phyloP scores from a whole-genome alignment of 2,888 invertebrate genomes.

The Ophraella communa region DNA sequence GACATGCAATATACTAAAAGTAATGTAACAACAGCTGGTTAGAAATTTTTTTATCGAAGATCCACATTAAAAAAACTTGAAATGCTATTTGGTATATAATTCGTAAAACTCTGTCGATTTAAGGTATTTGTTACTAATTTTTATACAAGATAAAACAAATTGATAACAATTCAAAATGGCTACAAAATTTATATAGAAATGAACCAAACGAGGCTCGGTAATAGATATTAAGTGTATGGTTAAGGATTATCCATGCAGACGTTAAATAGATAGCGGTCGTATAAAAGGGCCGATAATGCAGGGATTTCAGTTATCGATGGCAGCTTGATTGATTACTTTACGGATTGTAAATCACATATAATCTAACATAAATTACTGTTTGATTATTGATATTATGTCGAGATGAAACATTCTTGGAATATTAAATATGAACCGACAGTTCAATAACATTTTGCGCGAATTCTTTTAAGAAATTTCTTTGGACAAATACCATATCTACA shows the following conservation, averaged over 20 bases:
- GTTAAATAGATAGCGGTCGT: slow-evolving; percentile 56
- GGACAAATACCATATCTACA: no score
- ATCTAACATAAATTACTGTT: slow-evolving; percentile 57
- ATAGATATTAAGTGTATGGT: slow-evolving; percentile 43
- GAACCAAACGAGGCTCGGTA: slow-evolving; percentile 18
- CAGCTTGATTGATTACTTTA: slow-evolving; percentile 60
- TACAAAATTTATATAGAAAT: slow-evolving; percentile 16
- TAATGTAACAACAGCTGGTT: slow-evolving; percentile 22
- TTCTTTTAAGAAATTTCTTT: no score
- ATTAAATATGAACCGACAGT: slow-evolving; percentile 11
- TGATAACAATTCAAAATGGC: slow-evolving; percentile 7
- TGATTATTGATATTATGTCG: slow-evolving; percentile 48
- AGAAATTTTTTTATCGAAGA: slow-evolving; percentile 13
- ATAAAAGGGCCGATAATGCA: slow-evolving; percentile 59
- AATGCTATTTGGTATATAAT: slow-evolving; percentile 11
- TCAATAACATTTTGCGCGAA: slow-evolving; percentile 5
- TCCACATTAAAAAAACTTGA: neutral
- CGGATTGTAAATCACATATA: slow-evolving; percentile 62
- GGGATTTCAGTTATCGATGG: slow-evolving; percentile 61
- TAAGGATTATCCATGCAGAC: slow-evolving; percentile 56
- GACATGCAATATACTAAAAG: neutral
- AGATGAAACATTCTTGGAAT: slow-evolving; percentile 37
- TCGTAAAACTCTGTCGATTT: no score
- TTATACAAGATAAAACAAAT: neutral
- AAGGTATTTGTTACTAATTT: no score